Conservation (phyloP, 2,113 vertebrate genomes). For the Oplegnathus fasciatus region DNA sequence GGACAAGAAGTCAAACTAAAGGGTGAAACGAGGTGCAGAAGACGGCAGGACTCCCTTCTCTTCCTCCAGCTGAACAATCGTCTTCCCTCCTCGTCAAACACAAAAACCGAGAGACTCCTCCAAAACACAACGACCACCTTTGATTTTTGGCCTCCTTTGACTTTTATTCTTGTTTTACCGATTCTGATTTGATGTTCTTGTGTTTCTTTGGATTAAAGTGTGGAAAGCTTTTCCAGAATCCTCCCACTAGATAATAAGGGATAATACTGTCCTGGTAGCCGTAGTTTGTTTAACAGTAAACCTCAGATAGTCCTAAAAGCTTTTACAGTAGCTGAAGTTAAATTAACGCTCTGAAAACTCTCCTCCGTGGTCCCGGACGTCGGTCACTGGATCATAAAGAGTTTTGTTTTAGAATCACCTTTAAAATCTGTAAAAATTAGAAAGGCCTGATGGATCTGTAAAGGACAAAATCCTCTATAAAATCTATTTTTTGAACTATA, state of each 20-base stretch:
- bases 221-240: slow-evolving; percentile 33
- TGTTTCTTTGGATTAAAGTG: slow-evolving; percentile 49
- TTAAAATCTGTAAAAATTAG: slow-evolving; percentile 18
- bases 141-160: neutral
- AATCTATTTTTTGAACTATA: slow-evolving; percentile 75
- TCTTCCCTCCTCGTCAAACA: slow-evolving; percentile 47
- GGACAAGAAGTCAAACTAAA: slow-evolving; percentile 67
- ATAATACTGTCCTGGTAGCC: slow-evolving; percentile 43
- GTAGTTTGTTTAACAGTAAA: slow-evolving; percentile 53
- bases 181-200: slow-evolving; percentile 14
- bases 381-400: neutral
- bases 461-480: slow-evolving; percentile 27
- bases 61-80: slow-evolving; percentile 39
- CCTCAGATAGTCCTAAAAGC: slow-evolving; percentile 26
- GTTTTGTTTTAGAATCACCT: slow-evolving; percentile 4
- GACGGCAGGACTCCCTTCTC: slow-evolving; percentile 3
- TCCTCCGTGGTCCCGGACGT: neutral
- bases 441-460: slow-evolving; percentile 9
- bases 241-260: slow-evolving; percentile 36
- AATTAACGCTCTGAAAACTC: slow-evolving; percentile 12
- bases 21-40: neutral
- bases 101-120: slow-evolving; percentile 55
- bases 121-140: slow-evolving; percentile 37
- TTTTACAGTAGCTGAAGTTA: slow-evolving; percentile 27
- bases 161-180: slow-evolving; percentile 12